Base-by-base conservation (phyloP, 2,113 vertebrate genomes). In the Deroptyus accipitrinus region DNA sequence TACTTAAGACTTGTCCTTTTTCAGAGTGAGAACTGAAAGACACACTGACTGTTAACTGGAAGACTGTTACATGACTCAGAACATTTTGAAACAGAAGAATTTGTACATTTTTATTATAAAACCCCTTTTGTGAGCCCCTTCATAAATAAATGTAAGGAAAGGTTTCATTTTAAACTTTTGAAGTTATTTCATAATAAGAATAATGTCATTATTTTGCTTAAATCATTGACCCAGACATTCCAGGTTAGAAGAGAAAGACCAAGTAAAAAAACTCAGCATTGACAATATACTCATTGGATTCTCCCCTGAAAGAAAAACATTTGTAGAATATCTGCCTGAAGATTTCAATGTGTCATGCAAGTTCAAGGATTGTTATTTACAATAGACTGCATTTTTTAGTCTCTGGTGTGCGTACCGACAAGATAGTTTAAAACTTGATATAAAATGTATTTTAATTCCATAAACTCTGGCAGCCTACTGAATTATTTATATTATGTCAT, bases 401-500 rank as follows among this genome's bases (percentile, higher is more conserved):
- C 80, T 64, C 61, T 52, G 52, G 30, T 94, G 42, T 69, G 76
- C 77, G 74, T 51, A 54, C 41, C 54, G 54, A 88, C 0, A 5
- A 90, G 79, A 63, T 6, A 39, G 68, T 88, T 96, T 90, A 77
- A 39, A 83, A 88, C 62, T 15, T 20, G 6, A 68, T 87, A 87
- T 22, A 91, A 95, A 93, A 80, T 4, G n/a, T 69, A 59, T 82
- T 87, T 94, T 89, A 95, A 95, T 94, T 91, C 78, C 83, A 63
- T 76, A 84, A 78, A 77, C 72, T 68, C 74, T 88, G 80, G 42
- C 84, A 93, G 85, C 30, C 67, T 86, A 39, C 33, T 91, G 86
- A 94, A 96, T 94, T 94, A 95, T 96, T 96, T 84, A 89, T 85
- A 28, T n/a, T 14, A 49, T 88, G 78, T 80, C 44, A 83, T 85